Evolutionary conservation across 2,888 invertebrate species (phyloP).

Genomic region (Drosophila colorata): DNA sequence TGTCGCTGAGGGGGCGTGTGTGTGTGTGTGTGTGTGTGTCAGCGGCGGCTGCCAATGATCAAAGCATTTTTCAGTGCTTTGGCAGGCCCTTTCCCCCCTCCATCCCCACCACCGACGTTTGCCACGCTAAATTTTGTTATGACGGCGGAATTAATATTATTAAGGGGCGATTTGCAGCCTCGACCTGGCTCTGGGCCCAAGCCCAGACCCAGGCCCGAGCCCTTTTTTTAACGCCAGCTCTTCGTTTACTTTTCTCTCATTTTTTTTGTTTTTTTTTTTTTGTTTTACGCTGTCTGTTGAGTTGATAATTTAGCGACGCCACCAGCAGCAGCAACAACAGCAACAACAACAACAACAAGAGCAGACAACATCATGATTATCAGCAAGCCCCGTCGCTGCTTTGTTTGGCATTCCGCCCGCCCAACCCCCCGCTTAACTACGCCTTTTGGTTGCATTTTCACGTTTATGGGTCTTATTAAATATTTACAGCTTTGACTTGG

Average conservation of each 20-base stretch:
- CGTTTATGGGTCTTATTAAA: slow-evolving; percentile 72
- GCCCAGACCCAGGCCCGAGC: slow-evolving; percentile 5
- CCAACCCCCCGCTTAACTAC: neutral
- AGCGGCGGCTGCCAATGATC: slow-evolving; percentile 69
- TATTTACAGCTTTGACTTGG: slow-evolving; percentile 66
- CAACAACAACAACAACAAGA: slow-evolving; percentile 18
- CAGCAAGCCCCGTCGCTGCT: slow-evolving; percentile 51
- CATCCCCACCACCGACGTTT: slow-evolving; percentile 2
- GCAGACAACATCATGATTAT: slow-evolving; percentile 55
- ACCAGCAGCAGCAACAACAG: slow-evolving; percentile 37
- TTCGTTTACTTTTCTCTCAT: slow-evolving; percentile 6
- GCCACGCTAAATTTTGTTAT: slow-evolving; percentile 71
- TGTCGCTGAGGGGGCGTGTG: slow-evolving; percentile 25
- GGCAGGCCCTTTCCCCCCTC: slow-evolving; percentile 4
- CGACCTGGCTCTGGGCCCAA: slow-evolving; percentile 19
- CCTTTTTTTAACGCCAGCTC: slow-evolving; percentile 16
- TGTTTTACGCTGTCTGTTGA: slow-evolving; percentile 43
- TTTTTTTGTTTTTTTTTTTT: slow-evolving; percentile 16
- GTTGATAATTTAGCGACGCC: slow-evolving; percentile 76
- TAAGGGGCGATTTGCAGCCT: slow-evolving; percentile 72
- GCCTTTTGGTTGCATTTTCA: slow-evolving; percentile 45
- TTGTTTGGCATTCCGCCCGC: slow-evolving; percentile 55
- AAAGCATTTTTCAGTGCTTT: slow-evolving; percentile 67
- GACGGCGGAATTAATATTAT: slow-evolving; percentile 80
- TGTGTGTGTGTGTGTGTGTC: neutral